A percentile compares a stretch with the other conserved stretches of the same genome.
Evolutionary conservation across 2,888 invertebrate genomes (phyloP).

Genomic region (Agrochola lota): DNA sequence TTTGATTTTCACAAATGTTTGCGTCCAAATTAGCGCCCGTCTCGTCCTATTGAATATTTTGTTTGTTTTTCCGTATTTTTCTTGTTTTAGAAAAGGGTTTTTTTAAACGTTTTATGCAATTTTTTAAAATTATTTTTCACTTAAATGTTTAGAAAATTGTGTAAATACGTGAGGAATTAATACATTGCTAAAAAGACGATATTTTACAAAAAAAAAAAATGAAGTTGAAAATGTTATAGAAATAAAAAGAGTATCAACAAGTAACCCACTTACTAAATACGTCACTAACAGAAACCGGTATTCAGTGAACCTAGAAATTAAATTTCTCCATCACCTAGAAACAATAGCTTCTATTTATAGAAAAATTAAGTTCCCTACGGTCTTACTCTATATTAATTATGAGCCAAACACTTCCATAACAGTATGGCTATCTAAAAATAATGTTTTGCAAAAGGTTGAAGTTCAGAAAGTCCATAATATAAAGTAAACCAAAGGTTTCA

Average conservation of each 20-base stretch:
- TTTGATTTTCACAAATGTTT: conserved; percentile 89
- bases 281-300: background rate
- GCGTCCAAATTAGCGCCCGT: conserved; percentile 85
- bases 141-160: background rate
- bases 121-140: background rate
- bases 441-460: conserved; percentile 66
- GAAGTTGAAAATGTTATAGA: no score
- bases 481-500: conserved; percentile 80
- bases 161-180: background rate
- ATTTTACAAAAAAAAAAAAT: background rate
- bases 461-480: conserved; percentile 76
- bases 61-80: conserved; percentile 66
- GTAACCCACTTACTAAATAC: background rate
- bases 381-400: conserved; percentile 28
- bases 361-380: conserved; percentile 3
- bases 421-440: conserved; percentile 55
- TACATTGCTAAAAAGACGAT: background rate
- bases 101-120: background rate
- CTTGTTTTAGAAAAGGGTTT: conserved; percentile 17
- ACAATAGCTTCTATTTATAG: conserved; percentile 4
- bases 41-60: conserved; percentile 74
- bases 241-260: background rate
- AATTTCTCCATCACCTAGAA: background rate
- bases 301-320: background rate
- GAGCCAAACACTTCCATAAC: conserved; percentile 12